Percentiles rank a stretch among this genome's conserved stretches.
phyloP scores from a whole-genome alignment of 2,113 vertebrate species.

The Climacteris rufus region DNA sequence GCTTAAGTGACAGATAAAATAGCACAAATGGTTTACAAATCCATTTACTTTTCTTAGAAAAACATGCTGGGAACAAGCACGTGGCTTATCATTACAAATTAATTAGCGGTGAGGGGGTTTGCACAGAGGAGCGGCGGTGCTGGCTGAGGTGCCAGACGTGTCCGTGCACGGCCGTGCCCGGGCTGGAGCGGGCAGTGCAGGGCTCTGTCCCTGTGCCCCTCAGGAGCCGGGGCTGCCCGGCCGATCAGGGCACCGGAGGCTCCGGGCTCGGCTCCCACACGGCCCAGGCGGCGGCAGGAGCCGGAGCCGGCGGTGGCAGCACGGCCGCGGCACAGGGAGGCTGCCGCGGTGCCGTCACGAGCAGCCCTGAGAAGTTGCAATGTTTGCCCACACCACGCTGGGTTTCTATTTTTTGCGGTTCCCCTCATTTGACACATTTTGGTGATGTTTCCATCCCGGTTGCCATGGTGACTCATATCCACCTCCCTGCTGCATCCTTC shows the following conservation, averaged over 20 bases:
- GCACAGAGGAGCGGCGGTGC: accelerated
- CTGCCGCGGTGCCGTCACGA: neutral
- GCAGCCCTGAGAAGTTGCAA: neutral
- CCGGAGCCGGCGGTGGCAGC: accelerated
- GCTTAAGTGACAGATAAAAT: constrained; percentile 29
- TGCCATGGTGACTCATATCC: neutral
- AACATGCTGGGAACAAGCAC: neutral
- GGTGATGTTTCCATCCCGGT: neutral
- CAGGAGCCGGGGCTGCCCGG: neutral
- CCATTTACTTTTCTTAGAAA: neutral
- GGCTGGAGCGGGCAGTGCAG: accelerated
- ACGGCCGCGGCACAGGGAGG: accelerated
- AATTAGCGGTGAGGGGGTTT: neutral
- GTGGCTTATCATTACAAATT: neutral
- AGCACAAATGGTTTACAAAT: constrained; percentile 38
- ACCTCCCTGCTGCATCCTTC: neutral
- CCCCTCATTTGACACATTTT: neutral
- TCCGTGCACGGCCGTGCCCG: accelerated
- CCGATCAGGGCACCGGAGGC: accelerated
- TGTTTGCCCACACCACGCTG: neutral
- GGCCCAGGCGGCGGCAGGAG: accelerated
- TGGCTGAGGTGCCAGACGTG: accelerated
- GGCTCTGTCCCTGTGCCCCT: accelerated
- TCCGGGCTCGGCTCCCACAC: accelerated
- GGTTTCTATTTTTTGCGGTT: neutral